Evolutionary conservation across 2,113 vertebrate species (phyloP).

Genomic region (Sinosuthora webbiana): DNA sequence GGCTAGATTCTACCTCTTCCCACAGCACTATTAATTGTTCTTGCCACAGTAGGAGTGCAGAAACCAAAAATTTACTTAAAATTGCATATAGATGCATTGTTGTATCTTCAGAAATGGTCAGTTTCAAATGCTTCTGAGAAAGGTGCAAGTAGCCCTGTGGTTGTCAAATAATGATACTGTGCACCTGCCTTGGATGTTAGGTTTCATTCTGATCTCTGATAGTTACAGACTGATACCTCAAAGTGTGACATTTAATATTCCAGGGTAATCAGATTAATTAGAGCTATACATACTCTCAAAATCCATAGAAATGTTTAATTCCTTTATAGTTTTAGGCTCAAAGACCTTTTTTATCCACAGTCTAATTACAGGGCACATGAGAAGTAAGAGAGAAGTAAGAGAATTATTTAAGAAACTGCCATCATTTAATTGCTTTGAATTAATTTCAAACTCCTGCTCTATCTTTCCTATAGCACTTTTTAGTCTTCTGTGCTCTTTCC

Average conservation of each 20-base stretch:
- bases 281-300: neutral
- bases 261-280: neutral
- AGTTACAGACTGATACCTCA: neutral
- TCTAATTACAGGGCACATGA: neutral
- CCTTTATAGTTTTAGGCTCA: neutral
- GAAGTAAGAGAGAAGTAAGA: neutral
- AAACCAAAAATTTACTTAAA: neutral
- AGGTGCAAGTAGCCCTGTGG: neutral
- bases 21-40: neutral
- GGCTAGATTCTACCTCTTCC: neutral
- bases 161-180: neutral
- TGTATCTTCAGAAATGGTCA: neutral
- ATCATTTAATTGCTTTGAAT: constrained; percentile 22
- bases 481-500: neutral
- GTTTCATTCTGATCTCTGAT: neutral
- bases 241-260: neutral
- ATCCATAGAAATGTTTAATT: constrained; percentile 16
- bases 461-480: neutral
- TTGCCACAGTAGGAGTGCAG: neutral
- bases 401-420: constrained; percentile 23
- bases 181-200: neutral
- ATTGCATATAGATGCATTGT: neutral
- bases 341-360: neutral
- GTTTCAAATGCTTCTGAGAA: neutral
- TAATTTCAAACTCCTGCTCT: neutral